phyloP scores from a whole-genome alignment of 2,113 vertebrate genomes.

The Elephas maximus region DNA sequence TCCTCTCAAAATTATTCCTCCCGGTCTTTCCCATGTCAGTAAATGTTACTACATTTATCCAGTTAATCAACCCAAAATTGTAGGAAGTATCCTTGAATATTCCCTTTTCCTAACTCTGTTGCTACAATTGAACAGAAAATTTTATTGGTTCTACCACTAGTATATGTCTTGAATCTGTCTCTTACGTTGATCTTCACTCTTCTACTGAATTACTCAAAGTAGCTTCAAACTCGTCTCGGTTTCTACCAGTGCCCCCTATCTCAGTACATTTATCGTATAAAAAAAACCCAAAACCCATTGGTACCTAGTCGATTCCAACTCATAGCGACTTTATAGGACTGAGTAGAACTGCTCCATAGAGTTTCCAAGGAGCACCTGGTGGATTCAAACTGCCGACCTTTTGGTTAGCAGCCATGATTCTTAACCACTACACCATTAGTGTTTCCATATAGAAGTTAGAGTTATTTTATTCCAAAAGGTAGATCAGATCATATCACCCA shows the following conservation, averaged over 20 bases:
- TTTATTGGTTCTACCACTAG: background rate
- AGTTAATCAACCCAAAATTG: background rate
- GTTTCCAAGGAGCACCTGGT: too few relatives aligned
- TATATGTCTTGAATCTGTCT: background rate
- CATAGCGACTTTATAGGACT: too few relatives aligned
- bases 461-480: background rate
- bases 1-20: background rate
- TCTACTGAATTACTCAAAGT: background rate
- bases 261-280: background rate
- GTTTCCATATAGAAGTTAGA: background rate
- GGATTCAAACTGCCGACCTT: too few relatives aligned
- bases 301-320: too few relatives aligned
- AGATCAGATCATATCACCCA: background rate
- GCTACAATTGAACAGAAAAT: background rate
- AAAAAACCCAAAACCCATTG: too few relatives aligned
- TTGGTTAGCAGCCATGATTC: too few relatives aligned
- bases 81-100: background rate
- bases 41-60: background rate
- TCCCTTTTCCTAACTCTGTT: background rate
- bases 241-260: background rate
- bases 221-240: background rate
- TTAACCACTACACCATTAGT: too few relatives aligned
- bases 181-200: background rate
- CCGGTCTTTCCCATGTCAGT: background rate
- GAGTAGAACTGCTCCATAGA: too few relatives aligned